These are phyloP conservation scores for Drosophila testacea DNA, from an alignment of 2,888 invertebrate species.

Conservation along the genomic window DNA sequence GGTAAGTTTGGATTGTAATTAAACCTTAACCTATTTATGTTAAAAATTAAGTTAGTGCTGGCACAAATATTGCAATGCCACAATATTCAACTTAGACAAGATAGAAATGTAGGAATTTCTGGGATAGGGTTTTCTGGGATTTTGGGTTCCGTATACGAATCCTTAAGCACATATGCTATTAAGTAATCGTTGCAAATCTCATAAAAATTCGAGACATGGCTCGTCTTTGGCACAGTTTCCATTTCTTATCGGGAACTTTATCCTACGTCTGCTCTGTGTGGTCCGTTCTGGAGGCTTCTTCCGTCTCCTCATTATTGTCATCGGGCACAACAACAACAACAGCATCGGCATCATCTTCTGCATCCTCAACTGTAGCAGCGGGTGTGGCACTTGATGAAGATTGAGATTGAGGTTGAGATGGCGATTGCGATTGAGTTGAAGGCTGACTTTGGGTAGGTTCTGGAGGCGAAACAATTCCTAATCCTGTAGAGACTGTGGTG, in stretches of 20 bases:
- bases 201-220: constrained; percentile 70
- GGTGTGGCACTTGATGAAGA: neutral
- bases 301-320: constrained; percentile 24
- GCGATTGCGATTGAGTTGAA: neutral
- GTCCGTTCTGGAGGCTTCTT: neutral
- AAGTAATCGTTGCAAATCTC: constrained; percentile 77
- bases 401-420: neutral
- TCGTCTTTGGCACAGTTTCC: constrained; percentile 75
- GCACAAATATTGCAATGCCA: constrained; percentile 60
- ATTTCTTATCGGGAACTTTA: constrained; percentile 4
- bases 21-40: constrained; percentile 47
- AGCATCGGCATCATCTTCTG: constrained; percentile 9
- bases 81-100: constrained; percentile 37
- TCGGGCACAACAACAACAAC: constrained; percentile 45
- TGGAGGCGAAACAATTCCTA: neutral
- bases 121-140: neutral
- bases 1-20: constrained; percentile 8
- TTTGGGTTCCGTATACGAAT: constrained; percentile 35
- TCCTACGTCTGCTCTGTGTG: constrained; percentile 31
- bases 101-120: neutral
- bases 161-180: constrained; percentile 69
- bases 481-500: neutral
- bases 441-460: neutral
- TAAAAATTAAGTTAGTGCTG: constrained; percentile 58
- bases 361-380: constrained; percentile 9